Base-by-base conservation (phyloP, 1,140 invertebrate species). In the Scaptomyza graminum region DNA sequence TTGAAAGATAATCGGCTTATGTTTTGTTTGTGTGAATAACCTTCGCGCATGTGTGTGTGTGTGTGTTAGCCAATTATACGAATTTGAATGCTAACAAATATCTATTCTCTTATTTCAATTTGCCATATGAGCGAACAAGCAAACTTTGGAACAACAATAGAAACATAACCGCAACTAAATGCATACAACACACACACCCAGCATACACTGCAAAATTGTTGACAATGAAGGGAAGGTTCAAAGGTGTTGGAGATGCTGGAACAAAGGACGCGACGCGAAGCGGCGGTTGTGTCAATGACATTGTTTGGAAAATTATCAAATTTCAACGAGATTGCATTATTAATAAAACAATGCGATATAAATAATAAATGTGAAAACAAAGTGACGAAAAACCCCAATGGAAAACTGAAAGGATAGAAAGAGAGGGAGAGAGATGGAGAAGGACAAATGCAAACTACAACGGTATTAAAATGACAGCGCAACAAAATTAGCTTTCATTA, bases 321-420 rank as follows among this genome's bases (percentile, higher is more conserved):
- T 87, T 87, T 77, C 74, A 81, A 51, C 74, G 47, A 54, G 54
- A 49, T 66, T 87, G 81, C 78, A 81, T 81, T 85, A 85, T 81
- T 85, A 74, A 84, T 77, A 65, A 39, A 74, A 66, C 63, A 72
- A 59, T 60, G 49, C 60, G 39, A 70, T 77, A 75, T 77, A 75
- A 81, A 85, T 85, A 81, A 70, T 84, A 76, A 70, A 84, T 81
- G 73, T 12, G 18, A 70, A 34, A 18, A 49, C 60, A 69, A 69
- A 76, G 72, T 60, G 47, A 62, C 49, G 49, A 46, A 60, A 28
- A 44, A 9, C 22, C 47, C 49, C 55, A 49, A 50, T 16, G 43
- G 55, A 37, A 41, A 64, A 16, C 12, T 37, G 25, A 57, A 31
- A n/a, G 31, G 18, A 34, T 9, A 9, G 8, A 34, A 5, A 5